Conservation (phyloP, 1,140 invertebrate genomes). For the Popillia japonica region DNA sequence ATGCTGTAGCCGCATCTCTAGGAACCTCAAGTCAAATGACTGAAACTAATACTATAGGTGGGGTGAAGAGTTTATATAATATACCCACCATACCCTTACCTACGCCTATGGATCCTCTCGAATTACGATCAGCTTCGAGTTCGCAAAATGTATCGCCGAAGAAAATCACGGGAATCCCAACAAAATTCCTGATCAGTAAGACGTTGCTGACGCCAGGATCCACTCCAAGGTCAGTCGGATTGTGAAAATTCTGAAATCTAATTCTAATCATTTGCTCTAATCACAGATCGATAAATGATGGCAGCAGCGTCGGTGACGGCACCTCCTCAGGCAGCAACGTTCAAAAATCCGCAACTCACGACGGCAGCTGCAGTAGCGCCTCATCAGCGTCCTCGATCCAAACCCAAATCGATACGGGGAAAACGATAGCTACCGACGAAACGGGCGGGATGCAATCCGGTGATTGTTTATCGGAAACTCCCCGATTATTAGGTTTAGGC, state of each 20-base stretch:
- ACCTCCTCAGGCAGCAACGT: background rate
- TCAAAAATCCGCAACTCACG: background rate
- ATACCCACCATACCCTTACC: constrained; percentile 39
- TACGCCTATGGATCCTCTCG: background rate
- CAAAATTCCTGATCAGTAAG: constrained; percentile 37
- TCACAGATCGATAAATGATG: background rate
- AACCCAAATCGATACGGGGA: constrained; percentile 43
- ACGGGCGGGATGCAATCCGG: background rate
- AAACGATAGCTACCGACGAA: constrained; percentile 28
- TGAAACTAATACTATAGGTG: constrained; percentile 46
- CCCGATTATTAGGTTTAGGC: constrained; percentile 50
- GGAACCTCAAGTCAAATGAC: constrained; percentile 53
- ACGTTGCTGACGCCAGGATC: constrained; percentile 2
- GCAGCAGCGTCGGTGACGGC: background rate
- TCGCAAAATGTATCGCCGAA: constrained; percentile 8
- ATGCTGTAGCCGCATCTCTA: constrained; percentile 66
- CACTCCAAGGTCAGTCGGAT: background rate
- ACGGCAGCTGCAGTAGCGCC: constrained; percentile 39
- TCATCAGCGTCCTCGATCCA: constrained; percentile 46
- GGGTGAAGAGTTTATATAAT: constrained; percentile 53
- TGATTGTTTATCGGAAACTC: constrained; percentile 43
- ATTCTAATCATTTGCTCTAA: background rate
- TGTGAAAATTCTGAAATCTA: no score
- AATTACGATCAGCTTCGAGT: background rate
- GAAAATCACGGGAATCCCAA: constrained; percentile 25